Evolutionary conservation across 2,113 vertebrate species (phyloP), one percentile per base, ranked within the genome.

Genomic region (Okapia johnstoni): DNA sequence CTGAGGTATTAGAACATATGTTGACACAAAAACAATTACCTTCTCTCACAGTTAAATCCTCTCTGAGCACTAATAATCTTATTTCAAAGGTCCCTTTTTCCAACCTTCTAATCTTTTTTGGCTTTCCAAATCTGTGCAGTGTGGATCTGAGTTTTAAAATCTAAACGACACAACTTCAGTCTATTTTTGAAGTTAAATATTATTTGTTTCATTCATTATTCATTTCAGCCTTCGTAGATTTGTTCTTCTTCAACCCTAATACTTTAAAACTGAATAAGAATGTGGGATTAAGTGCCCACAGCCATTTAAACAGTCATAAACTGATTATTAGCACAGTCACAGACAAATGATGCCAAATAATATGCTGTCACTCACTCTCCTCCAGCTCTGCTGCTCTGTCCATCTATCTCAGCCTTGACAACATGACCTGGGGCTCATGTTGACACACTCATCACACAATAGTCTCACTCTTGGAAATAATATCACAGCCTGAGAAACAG

Each of bases 191-290:
- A 97, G 60, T 95, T 88, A 66, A 85, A 48, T 90, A 55, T 36
- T 73, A 61, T 57, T 81, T 6, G 63, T 92, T 90, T 25, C 0
- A 79, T 96, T 95, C 76, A 48, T 79, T 79, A 48, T 79, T 97
- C 43, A 94, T 97, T 97, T 97, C 76, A 94, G 73, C 46, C 76
- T 93, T 88, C 52, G 46, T 15, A 52, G 63, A 94, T 95, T 87
- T 77, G 57, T 73, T 66, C 86, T 95, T 57, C 43, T 43, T 10
- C 48, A 5, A 88, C 76, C 11, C 5, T 93, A 86, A 46, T 66
- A 88, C n/a, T 58, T 84, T n/a, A 60, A 90, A 90, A 73, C 10
- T 50, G 77, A 92, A 54, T 85, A 28, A 17, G 63, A 33, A 73
- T 85, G 96, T 89, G 33, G 57, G 57, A 61, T 61, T 93, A 79